These are phyloP conservation scores for Hypolimnas misippus DNA, from an alignment of 2,888 invertebrate genomes.

Conservation along the genomic window DNA sequence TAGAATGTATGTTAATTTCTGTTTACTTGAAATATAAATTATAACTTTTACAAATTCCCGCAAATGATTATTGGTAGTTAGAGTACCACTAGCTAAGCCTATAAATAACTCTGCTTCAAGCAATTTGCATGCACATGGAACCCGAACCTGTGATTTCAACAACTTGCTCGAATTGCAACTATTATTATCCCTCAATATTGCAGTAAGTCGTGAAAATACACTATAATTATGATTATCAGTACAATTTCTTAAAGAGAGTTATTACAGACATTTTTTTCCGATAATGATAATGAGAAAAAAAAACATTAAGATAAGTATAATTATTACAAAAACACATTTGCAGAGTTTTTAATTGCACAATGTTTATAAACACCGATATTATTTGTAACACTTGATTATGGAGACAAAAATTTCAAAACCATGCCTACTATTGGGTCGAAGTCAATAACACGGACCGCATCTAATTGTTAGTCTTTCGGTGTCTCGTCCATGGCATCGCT, in stretches of 20 bases:
- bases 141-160: too few species aligned
- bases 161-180: too few species aligned
- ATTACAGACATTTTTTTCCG: constrained; percentile 19
- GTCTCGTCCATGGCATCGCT: constrained; percentile 52
- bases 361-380: not conserved
- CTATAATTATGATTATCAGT: not conserved
- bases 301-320: not conserved
- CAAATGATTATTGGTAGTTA: too few species aligned
- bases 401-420: not conserved
- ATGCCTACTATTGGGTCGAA: not conserved
- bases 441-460: constrained; percentile 14
- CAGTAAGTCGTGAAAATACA: not conserved
- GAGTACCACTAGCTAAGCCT: too few species aligned
- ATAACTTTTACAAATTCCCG: too few species aligned
- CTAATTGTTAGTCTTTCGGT: constrained; percentile 60
- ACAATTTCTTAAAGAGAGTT: not conserved
- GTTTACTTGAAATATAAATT: too few species aligned
- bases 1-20: too few species aligned
- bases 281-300: not conserved
- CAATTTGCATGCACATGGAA: too few species aligned
- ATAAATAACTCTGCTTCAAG: too few species aligned
- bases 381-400: not conserved
- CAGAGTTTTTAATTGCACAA: not conserved
- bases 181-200: not conserved
- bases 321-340: not conserved